Evolutionary conservation across 2,113 vertebrate genomes (phyloP).

Genomic region (Peromyscus leucopus): DNA sequence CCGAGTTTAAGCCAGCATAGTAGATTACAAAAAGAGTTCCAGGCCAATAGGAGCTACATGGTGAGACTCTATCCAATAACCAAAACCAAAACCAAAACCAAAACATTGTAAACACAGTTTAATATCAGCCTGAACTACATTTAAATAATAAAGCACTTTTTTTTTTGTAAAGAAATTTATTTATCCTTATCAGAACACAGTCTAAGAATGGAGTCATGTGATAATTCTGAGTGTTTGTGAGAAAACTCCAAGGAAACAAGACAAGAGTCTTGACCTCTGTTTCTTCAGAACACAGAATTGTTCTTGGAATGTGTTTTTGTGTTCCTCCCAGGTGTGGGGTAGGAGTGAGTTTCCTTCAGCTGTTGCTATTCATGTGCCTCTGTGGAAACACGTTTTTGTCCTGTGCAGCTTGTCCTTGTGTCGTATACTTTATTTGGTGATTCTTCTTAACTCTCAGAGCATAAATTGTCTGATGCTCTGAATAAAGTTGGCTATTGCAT

Average conservation of each 20-base stretch:
- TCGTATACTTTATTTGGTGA: background rate
- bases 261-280: background rate
- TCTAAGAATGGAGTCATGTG: background rate
- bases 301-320: background rate
- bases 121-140: background rate
- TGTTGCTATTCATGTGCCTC: background rate
- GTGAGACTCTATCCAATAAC: background rate
- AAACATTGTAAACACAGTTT: slow-evolving; percentile 8
- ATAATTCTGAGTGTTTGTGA: background rate
- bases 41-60: background rate
- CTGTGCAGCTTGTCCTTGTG: background rate
- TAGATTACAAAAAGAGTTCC: background rate
- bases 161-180: slow-evolving; percentile 40
- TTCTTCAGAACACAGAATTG: background rate
- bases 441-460: background rate
- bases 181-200: background rate
- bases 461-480: background rate
- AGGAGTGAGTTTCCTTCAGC: background rate
- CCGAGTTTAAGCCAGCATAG: background rate
- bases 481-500: background rate
- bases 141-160: background rate
- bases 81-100: background rate
- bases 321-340: background rate
- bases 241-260: no score
- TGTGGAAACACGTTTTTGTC: no score